Conservation (phyloP, 2,888 invertebrate genomes). For the Gari tellinella region DNA sequence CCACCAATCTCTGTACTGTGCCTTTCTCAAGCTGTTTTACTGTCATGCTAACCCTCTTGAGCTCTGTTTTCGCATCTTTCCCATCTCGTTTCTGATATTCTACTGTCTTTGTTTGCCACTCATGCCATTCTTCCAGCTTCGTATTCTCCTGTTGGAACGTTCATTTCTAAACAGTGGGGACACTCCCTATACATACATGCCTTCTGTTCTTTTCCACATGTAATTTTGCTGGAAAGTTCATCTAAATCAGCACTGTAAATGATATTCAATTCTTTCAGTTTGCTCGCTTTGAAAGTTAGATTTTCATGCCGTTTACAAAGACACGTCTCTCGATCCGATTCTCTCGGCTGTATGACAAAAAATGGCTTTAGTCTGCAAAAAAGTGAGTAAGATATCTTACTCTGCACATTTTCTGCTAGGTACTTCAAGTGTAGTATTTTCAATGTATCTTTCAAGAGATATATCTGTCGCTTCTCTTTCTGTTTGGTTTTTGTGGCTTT, state of each 20-base stretch:
- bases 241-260: constrained; percentile 20
- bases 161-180: not conserved
- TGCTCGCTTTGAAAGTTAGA: constrained; percentile 30
- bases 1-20: constrained; percentile 6
- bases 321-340: constrained; percentile 58
- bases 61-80: not conserved
- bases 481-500: constrained; percentile 37
- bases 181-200: constrained; percentile 45
- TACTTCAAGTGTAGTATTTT: constrained; percentile 53
- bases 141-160: not conserved
- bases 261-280: constrained; percentile 14
- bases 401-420: constrained; percentile 14
- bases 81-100: not conserved
- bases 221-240: constrained; percentile 1
- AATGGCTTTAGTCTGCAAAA: constrained; percentile 60
- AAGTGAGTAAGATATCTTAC: constrained; percentile 55
- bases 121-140: constrained; percentile 23
- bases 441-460: constrained; percentile 46
- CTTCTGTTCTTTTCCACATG: constrained; percentile 12
- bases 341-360: constrained; percentile 38
- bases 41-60: constrained; percentile 19
- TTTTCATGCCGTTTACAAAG: constrained; percentile 55
- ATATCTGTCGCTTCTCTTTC: constrained; percentile 51
- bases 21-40: constrained; percentile 35
- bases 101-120: constrained; percentile 45